phyloP scores from a whole-genome alignment of 2,797 vertebrate species.

The Syndactyla subalaris region DNA sequence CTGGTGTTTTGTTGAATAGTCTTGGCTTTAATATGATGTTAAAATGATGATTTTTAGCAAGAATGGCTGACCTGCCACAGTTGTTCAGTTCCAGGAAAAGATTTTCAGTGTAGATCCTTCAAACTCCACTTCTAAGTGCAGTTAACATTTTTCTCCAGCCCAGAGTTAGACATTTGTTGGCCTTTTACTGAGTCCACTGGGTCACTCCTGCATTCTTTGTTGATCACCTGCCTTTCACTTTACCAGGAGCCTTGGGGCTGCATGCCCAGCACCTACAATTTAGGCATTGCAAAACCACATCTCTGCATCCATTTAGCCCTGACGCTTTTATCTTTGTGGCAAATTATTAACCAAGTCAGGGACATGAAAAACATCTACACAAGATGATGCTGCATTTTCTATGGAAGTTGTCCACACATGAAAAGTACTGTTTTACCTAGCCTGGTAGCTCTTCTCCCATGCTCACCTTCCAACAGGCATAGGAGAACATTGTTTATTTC shows the following conservation, averaged over 20 bases:
- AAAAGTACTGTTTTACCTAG: background rate
- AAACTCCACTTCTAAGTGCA: background rate
- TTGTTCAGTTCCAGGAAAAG: background rate
- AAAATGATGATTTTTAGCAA: background rate
- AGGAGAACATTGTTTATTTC: background rate
- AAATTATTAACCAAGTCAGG: slow-evolving; percentile 65
- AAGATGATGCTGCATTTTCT: slow-evolving; percentile 59
- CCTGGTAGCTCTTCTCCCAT: background rate
- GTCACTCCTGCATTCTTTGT: background rate
- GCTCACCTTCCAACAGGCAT: background rate
- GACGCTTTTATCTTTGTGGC: slow-evolving; percentile 51
- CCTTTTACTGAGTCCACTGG: background rate
- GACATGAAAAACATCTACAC: slow-evolving; percentile 40
- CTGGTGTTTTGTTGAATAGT: background rate
- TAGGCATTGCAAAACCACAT: slow-evolving; percentile 60
- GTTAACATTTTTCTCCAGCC: background rate
- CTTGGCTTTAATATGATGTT: background rate
- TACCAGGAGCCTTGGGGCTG: slow-evolving; percentile 54
- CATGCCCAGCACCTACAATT: slow-evolving; percentile 46
- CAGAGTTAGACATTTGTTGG: background rate
- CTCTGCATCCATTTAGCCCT: slow-evolving; percentile 58
- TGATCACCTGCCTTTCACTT: background rate
- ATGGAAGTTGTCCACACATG: slow-evolving; percentile 7
- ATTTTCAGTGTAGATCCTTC: background rate
- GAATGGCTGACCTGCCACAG: background rate